Evolutionary conservation across 2,113 vertebrate genomes (phyloP), one percentile per base, ranked within the genome.

Genomic region (Paralichthys olivaceus): DNA sequence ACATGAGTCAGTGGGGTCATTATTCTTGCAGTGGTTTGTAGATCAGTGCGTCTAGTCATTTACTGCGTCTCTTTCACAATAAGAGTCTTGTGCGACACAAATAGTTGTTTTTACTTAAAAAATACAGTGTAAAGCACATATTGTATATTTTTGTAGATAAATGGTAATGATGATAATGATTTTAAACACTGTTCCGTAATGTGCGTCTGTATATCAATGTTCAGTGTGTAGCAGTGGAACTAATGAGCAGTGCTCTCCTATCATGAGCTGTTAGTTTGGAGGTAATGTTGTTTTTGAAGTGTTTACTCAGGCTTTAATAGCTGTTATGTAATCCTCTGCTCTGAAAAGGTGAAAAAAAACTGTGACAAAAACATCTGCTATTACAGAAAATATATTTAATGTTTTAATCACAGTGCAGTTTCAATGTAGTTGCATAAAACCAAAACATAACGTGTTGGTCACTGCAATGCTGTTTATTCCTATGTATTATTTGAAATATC

Each of bases 231-330:
- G 56, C 7, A 9, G 32, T 60, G 9, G 37, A 56, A 5, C 25
- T 63, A 13, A 26, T 45, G 22, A 62, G n/a, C 29, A 32, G 15
- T n/a, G 15, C 22, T 53, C 70, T 12, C 51, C 7, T 7, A 53
- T 53, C 17, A 59, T 61, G 9, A 72, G 60, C 32, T 58, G n/a
- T 71, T 29, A 54, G 29, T 15, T 43, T 51, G 9, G 11, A 64
- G 40, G 25, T 56, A 15, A 55, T 37, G 45, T 43, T 49, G 25
- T 53, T 72, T 72, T 66, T 83, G 26, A 37, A 75, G 76, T 79
- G 74, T 65, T 69, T 66, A 22, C 60, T 56, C 51, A 43, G 59
- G 61, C 74, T 51, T 15, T 62, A 29, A 67, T 40, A 56, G 34
- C 59, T 29, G n/a, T 37, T 66, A 14, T 32, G 22, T 64, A 64